Conservation (phyloP, 2,113 vertebrate species). For the Ochotona princeps region DNA sequence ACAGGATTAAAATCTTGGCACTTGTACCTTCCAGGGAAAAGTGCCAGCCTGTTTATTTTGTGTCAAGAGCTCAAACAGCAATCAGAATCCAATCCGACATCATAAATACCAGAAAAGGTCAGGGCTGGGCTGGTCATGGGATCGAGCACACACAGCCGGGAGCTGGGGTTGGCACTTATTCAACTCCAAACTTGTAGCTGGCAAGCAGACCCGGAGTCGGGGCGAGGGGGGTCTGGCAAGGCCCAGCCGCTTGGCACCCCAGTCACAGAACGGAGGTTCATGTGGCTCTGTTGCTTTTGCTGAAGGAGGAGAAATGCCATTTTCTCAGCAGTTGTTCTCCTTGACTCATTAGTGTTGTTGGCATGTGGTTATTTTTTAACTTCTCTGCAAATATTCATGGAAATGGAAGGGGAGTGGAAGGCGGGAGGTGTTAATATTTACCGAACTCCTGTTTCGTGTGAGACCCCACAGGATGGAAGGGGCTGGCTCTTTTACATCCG, state of each 20-base stretch:
- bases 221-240: slow-evolving; percentile 50
- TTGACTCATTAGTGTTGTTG: slow-evolving; percentile 49
- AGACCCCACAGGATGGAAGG: background rate
- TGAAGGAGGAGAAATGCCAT: slow-evolving; percentile 21
- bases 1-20: slow-evolving; percentile 61
- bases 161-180: slow-evolving; percentile 72
- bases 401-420: background rate
- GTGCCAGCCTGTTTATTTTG: slow-evolving; percentile 82
- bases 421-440: background rate
- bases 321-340: slow-evolving; percentile 35
- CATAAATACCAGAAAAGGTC: slow-evolving; percentile 88
- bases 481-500: fast-evolving
- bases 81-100: slow-evolving; percentile 82
- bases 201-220: background rate
- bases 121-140: slow-evolving; percentile 67
- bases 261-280: background rate
- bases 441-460: background rate
- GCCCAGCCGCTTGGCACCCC: background rate
- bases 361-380: slow-evolving; percentile 45
- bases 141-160: slow-evolving; percentile 64
- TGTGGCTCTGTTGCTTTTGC: background rate
- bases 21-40: slow-evolving; percentile 70
- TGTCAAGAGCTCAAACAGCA: slow-evolving; percentile 81
- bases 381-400: background rate
- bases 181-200: slow-evolving; percentile 73